These are phyloP conservation scores for Heteractis magnifica DNA, from an alignment of 92 coral and sea anemone species.

Conservation along the genomic window DNA sequence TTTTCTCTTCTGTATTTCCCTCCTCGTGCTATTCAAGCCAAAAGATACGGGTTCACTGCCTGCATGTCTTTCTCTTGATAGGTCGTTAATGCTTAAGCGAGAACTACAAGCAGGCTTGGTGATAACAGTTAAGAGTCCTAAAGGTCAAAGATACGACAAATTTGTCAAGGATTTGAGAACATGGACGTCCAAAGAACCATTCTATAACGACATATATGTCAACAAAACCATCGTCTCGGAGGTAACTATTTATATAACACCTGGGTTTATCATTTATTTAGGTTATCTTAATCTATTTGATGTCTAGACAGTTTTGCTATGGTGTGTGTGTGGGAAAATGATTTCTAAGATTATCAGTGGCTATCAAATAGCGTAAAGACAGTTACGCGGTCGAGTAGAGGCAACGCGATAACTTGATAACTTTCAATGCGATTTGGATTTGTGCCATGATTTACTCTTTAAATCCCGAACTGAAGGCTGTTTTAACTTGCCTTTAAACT, in stretches of 20 bases:
- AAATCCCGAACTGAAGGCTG: too few species aligned
- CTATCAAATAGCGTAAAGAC: too few species aligned
- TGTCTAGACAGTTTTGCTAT: background rate
- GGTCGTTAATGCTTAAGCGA: conserved; percentile 6
- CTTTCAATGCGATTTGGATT: too few species aligned
- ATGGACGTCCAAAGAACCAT: conserved; percentile 62
- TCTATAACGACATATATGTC: conserved; percentile 58
- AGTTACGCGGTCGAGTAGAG: too few species aligned
- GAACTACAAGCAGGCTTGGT: conserved; percentile 74
- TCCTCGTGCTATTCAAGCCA: background rate
- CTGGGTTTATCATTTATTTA: background rate
- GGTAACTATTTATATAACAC: conserved; percentile 2
- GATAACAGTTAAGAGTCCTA: conserved; percentile 63
- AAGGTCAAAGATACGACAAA: conserved; percentile 53
- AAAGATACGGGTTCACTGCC: background rate
- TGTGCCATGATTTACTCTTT: too few species aligned
- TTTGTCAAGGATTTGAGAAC: conserved; percentile 61
- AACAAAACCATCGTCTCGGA: conserved; percentile 31
- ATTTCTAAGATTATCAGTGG: too few species aligned
- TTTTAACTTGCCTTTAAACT: too few species aligned
- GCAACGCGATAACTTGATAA: too few species aligned
- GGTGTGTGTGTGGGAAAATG: background rate
- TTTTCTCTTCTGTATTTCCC: background rate
- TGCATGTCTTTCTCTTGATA: background rate
- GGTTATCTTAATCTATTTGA: background rate